Evolutionary conservation across 1,140 invertebrate species (phyloP).

Genomic region (Dermatophagoides farinae): DNA sequence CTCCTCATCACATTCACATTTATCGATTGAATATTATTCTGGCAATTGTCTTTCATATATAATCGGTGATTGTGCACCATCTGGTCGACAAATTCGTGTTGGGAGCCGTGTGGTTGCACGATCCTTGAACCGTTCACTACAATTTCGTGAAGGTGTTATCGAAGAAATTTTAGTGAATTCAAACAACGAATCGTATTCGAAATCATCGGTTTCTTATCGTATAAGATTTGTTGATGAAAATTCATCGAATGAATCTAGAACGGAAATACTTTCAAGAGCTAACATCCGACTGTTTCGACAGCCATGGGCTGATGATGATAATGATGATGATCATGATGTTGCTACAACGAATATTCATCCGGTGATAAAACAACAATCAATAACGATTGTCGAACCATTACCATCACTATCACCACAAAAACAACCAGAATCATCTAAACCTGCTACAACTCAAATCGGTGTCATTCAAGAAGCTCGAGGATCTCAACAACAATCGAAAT

Average conservation of each 20-base stretch:
- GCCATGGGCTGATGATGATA: constrained; percentile 84
- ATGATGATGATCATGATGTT: constrained; percentile 1
- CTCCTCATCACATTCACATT: too few relatives aligned
- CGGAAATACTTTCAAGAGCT: constrained; percentile 50
- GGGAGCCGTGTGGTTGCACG: background rate
- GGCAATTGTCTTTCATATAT: background rate
- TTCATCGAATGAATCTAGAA: background rate
- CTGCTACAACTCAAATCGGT: background rate
- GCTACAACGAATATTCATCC: background rate
- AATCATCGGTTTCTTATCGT: background rate
- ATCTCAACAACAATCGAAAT: constrained; percentile 34
- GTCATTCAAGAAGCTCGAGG: background rate
- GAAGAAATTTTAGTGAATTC: background rate
- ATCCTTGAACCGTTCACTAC: background rate
- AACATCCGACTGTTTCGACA: constrained; percentile 70
- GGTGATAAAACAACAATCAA: background rate
- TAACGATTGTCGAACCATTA: background rate
- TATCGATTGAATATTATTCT: background rate
- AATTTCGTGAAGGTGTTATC: constrained; percentile 2
- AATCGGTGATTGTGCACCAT: background rate
- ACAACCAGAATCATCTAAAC: background rate
- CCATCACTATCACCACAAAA: background rate
- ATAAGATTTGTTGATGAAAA: too few relatives aligned
- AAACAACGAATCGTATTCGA: background rate
- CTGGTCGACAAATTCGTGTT: background rate